A percentile compares a stretch with the other conserved stretches of the same genome.
phyloP scores from a whole-genome alignment of 2,888 invertebrate genomes.

The Nycteola revayana region DNA sequence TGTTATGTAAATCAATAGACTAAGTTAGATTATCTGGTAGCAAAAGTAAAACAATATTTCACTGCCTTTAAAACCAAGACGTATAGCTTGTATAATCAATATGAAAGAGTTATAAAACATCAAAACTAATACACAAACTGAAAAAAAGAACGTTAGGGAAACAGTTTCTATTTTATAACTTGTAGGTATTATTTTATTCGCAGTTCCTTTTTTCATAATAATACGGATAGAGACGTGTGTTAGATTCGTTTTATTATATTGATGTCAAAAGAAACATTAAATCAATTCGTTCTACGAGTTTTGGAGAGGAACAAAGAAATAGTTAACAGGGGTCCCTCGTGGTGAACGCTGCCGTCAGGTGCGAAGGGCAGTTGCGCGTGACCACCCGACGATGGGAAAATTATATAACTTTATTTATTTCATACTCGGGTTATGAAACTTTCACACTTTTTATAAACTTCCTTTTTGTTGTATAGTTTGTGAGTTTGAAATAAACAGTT shows the following conservation, averaged over 20 bases:
- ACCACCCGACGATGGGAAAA: slow-evolving; percentile 59
- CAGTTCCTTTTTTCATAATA: slow-evolving; percentile 9
- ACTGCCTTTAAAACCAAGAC: too few relatives aligned
- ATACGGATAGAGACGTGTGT: slow-evolving; percentile 11
- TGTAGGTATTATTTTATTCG: slow-evolving; percentile 1
- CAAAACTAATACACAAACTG: too few relatives aligned
- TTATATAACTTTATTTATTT: slow-evolving; percentile 52
- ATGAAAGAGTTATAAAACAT: too few relatives aligned
- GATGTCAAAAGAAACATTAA: slow-evolving; percentile 49
- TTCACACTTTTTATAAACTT: slow-evolving; percentile 13
- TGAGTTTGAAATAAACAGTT: too few relatives aligned
- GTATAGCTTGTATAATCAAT: too few relatives aligned
- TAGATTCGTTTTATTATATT: slow-evolving; percentile 40
- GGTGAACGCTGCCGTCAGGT: slow-evolving; percentile 63
- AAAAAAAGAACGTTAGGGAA: too few relatives aligned
- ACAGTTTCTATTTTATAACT: not conserved
- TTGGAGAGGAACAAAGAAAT: slow-evolving; percentile 63
- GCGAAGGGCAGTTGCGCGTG: slow-evolving; percentile 55
- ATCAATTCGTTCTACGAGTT: slow-evolving; percentile 47
- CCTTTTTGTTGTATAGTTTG: too few relatives aligned
- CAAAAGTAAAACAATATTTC: too few relatives aligned
- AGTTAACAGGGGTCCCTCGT: slow-evolving; percentile 51
- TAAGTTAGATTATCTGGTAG: too few relatives aligned
- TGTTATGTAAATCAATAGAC: too few relatives aligned
- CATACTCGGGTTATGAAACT: slow-evolving; percentile 28